Evolutionary conservation across 2,888 invertebrate genomes (phyloP).

Genomic region (Eupelmus urozonus): DNA sequence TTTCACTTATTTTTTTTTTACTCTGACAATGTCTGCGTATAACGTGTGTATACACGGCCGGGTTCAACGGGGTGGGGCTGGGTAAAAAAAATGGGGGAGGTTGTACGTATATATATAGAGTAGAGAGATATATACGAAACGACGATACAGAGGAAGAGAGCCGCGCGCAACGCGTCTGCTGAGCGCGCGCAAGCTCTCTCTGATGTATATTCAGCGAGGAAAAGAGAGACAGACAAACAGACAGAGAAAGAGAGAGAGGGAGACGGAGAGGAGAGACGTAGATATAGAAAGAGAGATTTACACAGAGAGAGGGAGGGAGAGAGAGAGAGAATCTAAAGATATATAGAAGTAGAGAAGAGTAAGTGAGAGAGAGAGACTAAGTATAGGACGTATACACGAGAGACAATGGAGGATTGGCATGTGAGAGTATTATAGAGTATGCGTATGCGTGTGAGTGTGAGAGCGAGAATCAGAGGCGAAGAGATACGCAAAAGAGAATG

Average conservation of each 20-base stretch:
- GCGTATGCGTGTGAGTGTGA: not conserved
- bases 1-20: no score
- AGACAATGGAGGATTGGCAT: constrained; percentile 2
- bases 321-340: not conserved
- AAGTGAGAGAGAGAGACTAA: constrained; percentile 21
- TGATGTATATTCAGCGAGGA: constrained; percentile 46
- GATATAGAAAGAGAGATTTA: constrained; percentile 7
- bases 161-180: no score
- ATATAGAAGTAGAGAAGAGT: constrained; percentile 6
- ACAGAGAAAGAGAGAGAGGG: constrained; percentile 3
- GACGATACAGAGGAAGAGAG: not conserved
- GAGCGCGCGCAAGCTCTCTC: not conserved
- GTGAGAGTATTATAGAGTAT: not conserved
- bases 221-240: not conserved
- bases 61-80: no score
- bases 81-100: not conserved
- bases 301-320: constrained; percentile 4
- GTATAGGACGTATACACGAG: not conserved
- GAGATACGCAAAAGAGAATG: constrained; percentile 37
- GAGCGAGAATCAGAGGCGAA: constrained; percentile 6
- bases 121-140: constrained; percentile 24
- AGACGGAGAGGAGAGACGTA: constrained; percentile 8
- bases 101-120: not conserved
- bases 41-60: no score
- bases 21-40: no score